phyloP scores from a whole-genome alignment of 2,888 invertebrate species.

The Branchinecta sandiegonensis region DNA sequence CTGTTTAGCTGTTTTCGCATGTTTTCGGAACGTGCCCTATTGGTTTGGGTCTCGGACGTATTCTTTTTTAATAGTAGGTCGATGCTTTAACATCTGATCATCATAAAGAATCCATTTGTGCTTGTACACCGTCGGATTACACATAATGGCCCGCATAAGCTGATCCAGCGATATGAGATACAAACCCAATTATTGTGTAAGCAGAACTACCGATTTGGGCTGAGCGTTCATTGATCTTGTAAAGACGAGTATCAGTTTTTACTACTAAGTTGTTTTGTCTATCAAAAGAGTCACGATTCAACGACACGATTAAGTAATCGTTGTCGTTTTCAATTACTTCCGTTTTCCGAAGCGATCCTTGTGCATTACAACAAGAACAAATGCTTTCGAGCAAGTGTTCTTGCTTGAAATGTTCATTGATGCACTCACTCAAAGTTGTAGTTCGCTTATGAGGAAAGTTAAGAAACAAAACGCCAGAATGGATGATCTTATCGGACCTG shows the following conservation, averaged over 20 bases:
- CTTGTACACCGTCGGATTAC: not conserved
- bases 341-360: too few species aligned
- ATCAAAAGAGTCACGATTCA: too few species aligned
- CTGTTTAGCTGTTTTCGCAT: not conserved
- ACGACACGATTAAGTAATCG: too few species aligned
- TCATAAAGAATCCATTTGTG: conserved; percentile 13
- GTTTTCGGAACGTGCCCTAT: not conserved
- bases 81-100: not conserved
- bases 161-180: too few species aligned
- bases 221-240: conserved; percentile 12
- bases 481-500: not conserved
- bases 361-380: too few species aligned
- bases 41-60: not conserved
- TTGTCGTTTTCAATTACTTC: too few species aligned
- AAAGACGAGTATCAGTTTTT: not conserved
- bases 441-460: too few species aligned
- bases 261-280: not conserved
- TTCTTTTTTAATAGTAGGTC: conserved; percentile 5
- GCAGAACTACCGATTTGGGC: not conserved
- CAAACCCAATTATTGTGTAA: not conserved
- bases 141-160: too few species aligned
- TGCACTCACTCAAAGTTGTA: too few species aligned
- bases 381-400: too few species aligned
- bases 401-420: too few species aligned
- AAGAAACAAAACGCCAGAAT: not conserved